Percentiles rank a stretch among this genome's conserved stretches.
Evolutionary conservation across 2,113 vertebrate genomes (phyloP).

Genomic region (Nerophis lumbriciformis): DNA sequence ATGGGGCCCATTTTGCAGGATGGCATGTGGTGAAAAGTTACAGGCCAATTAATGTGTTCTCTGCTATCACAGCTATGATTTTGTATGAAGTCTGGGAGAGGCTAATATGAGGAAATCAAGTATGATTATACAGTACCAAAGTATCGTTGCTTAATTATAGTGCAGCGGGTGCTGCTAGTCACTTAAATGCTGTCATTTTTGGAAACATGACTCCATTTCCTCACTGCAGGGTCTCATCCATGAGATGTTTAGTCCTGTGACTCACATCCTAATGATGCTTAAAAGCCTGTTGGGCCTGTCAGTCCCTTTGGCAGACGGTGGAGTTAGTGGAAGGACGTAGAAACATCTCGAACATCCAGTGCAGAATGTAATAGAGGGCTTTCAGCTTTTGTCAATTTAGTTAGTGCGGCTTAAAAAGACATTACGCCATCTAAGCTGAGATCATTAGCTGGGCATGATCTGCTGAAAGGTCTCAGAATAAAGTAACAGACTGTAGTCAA

Average conservation of each 20-base stretch:
- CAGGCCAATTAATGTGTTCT: too few species aligned
- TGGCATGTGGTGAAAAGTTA: too few species aligned
- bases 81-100: too few species aligned
- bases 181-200: slow-evolving; percentile 30
- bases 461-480: slow-evolving; percentile 11
- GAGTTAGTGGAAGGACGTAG: slow-evolving; percentile 27
- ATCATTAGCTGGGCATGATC: slow-evolving; percentile 3
- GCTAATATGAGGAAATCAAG: too few species aligned
- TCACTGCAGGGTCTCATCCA: slow-evolving; percentile 18
- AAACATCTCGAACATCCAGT: slow-evolving; percentile 44
- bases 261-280: slow-evolving; percentile 49
- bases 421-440: slow-evolving; percentile 27
- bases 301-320: slow-evolving; percentile 28
- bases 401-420: slow-evolving; percentile 29
- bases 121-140: background rate
- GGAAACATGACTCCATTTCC: slow-evolving; percentile 33
- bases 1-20: too few species aligned
- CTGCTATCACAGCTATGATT: too few species aligned
- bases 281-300: slow-evolving; percentile 34
- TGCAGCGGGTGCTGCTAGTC: slow-evolving; percentile 20
- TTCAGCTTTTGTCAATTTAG: slow-evolving; percentile 27
- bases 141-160: slow-evolving; percentile 16
- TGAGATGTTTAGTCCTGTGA: slow-evolving; percentile 35
- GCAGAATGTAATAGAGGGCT: slow-evolving; percentile 38
- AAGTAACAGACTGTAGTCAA: background rate